A percentile compares a stretch with the other conserved stretches of the same genome.
Evolutionary conservation across 1,140 invertebrate species (phyloP).

Genomic region (Laupala kohalensis): DNA sequence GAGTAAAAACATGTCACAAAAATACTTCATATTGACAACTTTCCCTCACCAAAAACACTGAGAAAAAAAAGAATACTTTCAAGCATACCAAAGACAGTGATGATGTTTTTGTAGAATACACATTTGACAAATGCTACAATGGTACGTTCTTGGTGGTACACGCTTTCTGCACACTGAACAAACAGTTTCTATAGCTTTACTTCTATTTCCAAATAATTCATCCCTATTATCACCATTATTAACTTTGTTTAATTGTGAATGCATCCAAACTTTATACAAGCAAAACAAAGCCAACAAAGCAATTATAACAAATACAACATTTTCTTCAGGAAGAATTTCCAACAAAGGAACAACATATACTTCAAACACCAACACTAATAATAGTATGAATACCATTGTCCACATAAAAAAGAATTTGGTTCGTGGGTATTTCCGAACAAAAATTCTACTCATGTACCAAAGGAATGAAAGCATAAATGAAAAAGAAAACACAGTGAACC

Average conservation of each 20-base stretch:
- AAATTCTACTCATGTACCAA: slow-evolving; percentile 37
- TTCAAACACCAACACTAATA: slow-evolving; percentile 35
- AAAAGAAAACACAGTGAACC: slow-evolving; percentile 43
- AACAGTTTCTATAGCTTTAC: slow-evolving; percentile 21
- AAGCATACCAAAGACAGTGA: slow-evolving; percentile 35
- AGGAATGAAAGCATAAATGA: slow-evolving; percentile 42
- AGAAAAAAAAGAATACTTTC: neutral
- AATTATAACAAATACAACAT: slow-evolving; percentile 43
- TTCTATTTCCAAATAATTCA: slow-evolving; percentile 40
- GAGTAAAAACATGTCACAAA: slow-evolving; percentile 18
- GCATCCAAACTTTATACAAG: slow-evolving; percentile 33
- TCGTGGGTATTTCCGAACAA: neutral
- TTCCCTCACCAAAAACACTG: neutral
- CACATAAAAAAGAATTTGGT: slow-evolving; percentile 16
- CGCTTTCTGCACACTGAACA: slow-evolving; percentile 21
- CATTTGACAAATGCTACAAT: slow-evolving; percentile 30
- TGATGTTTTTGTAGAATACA: slow-evolving; percentile 30
- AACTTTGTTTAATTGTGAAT: slow-evolving; percentile 41
- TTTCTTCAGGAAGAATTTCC: slow-evolving; percentile 52
- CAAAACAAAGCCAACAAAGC: slow-evolving; percentile 39
- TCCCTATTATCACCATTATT: slow-evolving; percentile 23
- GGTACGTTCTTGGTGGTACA: slow-evolving; percentile 21
- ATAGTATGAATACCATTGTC: slow-evolving; percentile 39
- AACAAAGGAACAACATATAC: slow-evolving; percentile 11
- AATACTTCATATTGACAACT: neutral